Evolutionary conservation across 2,113 vertebrate species (phyloP), one percentile per base, ranked within the genome.

Genomic region (Platichthys flesus): DNA sequence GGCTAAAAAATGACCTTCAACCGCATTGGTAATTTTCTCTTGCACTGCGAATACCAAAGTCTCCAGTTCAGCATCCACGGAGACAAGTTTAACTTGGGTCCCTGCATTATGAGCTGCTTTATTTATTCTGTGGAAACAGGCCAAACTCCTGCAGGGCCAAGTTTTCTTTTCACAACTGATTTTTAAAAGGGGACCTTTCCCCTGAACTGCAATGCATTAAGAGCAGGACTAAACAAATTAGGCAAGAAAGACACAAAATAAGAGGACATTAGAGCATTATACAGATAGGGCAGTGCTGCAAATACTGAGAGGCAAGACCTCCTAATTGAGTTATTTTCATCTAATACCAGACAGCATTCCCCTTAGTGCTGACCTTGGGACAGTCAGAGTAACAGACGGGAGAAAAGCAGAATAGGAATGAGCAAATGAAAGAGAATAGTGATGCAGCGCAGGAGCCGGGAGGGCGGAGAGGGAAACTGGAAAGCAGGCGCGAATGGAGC

Each of bases 251-350:
- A 45, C 45, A 71, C 20, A n/a, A 70, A 51, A 60, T 45, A n/a
- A 68, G 4, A 72, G 24, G 24, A 78, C 35, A 68, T 66, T 52
- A 57, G 31, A 58, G 23, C 62, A 70, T 64, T 31, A 64, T 54
- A 52, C 21, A 71, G 56, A 67, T 63, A 62, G 40, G 56, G 23
- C 67, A 74, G 42, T 31, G 35, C 37, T 35, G 24, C 49, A 78
- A 54, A 54, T 18, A 71, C 51, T 3, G n/a, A 74, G 54, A 59
- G 69, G 9, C 61, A 74, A 52, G 60, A 49, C 18, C 64, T 52
- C 18, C 20, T 68, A 70, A 85, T 78, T 82, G 49, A 86, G 71
- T 85, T 85, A 71, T 62, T 56, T 86, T 67, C 49, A 72, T 82
- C 67, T 52, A 20, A 74, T 84, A 49, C 24, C 21, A 3, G 68